Conservation (phyloP, 1,140 invertebrate genomes). For the Varroa destructor region DNA sequence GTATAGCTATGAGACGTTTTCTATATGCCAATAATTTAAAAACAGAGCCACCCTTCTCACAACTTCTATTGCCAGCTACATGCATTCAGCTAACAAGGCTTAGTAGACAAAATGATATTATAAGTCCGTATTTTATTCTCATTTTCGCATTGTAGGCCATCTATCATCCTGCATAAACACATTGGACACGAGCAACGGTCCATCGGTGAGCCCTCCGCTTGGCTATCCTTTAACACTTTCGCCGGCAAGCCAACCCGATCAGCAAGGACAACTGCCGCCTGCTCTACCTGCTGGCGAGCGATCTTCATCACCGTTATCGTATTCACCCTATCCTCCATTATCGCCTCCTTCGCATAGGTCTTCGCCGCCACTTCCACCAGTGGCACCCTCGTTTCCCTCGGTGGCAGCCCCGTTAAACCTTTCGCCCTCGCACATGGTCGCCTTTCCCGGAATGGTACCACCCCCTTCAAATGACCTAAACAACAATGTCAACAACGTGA, state of each 20-base stretch:
- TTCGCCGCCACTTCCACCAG: not conserved
- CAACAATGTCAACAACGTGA: constrained; percentile 1
- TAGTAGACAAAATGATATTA: too few relatives aligned
- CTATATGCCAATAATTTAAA: too few relatives aligned
- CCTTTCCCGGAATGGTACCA: constrained; percentile 13
- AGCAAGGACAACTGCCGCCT: not conserved
- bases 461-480: constrained; percentile 1
- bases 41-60: too few relatives aligned
- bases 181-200: not conserved
- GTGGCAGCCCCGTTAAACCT: too few relatives aligned
- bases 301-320: constrained; percentile 1
- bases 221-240: constrained; percentile 6
- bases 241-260: constrained; percentile 6
- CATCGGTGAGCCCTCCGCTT: not conserved
- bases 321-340: constrained; percentile 9
- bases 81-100: too few relatives aligned
- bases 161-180: constrained; percentile 23
- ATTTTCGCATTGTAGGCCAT: not conserved
- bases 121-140: too few relatives aligned
- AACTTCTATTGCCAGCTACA: too few relatives aligned
- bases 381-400: too few relatives aligned
- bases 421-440: not conserved
- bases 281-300: not conserved
- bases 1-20: too few relatives aligned
- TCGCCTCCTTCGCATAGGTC: constrained; percentile 7